Evolutionary conservation across 2,113 vertebrate species (phyloP), one percentile per base, ranked within the genome.

Genomic region (Notothenia rossii): DNA sequence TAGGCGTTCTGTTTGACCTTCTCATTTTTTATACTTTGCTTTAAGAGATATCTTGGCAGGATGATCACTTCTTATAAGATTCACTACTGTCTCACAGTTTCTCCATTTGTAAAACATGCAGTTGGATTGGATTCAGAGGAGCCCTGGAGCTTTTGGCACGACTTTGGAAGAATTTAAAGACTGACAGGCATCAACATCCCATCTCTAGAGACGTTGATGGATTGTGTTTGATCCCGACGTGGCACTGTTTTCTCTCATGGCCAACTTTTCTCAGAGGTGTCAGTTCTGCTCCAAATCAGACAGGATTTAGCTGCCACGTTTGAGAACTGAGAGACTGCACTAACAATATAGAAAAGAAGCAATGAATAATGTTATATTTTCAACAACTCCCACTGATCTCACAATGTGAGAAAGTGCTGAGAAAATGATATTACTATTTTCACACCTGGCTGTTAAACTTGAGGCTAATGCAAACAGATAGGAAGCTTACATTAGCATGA

Each of bases 121-220:
- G 73, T 49, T 87, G 91, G 92, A 81, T 11, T 22, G 29, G 73
- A 72, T 64, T 83, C 83, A 90, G 46, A 13, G 77, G 79, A 83
- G 43, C 70, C 88, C 72, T 36, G 17, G 82, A 86, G 82, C 46
- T 81, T 88, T 83, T 71, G 79, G 83, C 85, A 81, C 54, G 66
- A 83, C 55, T 82, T 76, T 87, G 85, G 88, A 87, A 79, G 20
- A 53, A 15, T 62, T 83, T 93, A 77, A 86, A 92, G 88, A 90
- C 87, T 75, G 88, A 88, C 82, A 88, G 87, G 87, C 88, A 54
- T 91, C 90, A 89, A 83, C 76, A 18, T 65, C 40, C 4, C 75
- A 82, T 56, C 82, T 54, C 72, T 62, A 77, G 86, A 88, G 40
- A 84, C 20, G 48, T 20, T 76, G 36, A 74, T 22, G 43, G 59